These are phyloP conservation scores for Cecropterus lyciades DNA, from an alignment of 1,140 invertebrate genomes.

Conservation along the genomic window DNA sequence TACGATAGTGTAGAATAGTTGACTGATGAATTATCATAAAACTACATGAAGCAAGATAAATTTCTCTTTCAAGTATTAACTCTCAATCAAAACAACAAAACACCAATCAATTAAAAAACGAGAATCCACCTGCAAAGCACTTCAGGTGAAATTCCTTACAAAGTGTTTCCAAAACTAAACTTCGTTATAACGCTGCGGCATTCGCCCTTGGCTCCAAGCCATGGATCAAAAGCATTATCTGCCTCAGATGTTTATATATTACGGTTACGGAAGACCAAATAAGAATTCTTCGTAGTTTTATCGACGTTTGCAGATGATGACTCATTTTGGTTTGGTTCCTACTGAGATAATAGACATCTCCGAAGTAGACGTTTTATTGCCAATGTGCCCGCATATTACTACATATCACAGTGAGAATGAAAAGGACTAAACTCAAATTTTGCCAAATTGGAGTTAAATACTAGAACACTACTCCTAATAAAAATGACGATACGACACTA, in stretches of 20 bases:
- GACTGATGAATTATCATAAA: no score
- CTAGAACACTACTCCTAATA: no score
- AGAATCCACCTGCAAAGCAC: constrained; percentile 8
- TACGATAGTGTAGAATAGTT: no score
- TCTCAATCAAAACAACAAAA: not conserved
- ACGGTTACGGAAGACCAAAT: not conserved
- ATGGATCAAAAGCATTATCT: constrained; percentile 14
- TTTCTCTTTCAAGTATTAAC: no score
- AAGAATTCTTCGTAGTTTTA: not conserved
- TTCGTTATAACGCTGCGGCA: constrained; percentile 26
- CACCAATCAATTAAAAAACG: not conserved
- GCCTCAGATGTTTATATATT: constrained; percentile 3
- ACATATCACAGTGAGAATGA: no score
- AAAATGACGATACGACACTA: no score
- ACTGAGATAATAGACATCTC: no score
- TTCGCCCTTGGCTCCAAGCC: constrained; percentile 22
- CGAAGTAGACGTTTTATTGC: no score
- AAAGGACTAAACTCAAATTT: no score
- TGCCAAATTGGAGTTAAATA: no score
- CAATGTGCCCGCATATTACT: no score
- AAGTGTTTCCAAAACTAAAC: constrained; percentile 19
- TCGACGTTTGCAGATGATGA: not conserved
- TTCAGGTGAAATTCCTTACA: constrained; percentile 21
- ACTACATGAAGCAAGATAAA: no score
- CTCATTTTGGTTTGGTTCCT: not conserved